Conservation (phyloP, 35 echinoderm and acorn worm genomes). For the Anneissia japonica region DNA sequence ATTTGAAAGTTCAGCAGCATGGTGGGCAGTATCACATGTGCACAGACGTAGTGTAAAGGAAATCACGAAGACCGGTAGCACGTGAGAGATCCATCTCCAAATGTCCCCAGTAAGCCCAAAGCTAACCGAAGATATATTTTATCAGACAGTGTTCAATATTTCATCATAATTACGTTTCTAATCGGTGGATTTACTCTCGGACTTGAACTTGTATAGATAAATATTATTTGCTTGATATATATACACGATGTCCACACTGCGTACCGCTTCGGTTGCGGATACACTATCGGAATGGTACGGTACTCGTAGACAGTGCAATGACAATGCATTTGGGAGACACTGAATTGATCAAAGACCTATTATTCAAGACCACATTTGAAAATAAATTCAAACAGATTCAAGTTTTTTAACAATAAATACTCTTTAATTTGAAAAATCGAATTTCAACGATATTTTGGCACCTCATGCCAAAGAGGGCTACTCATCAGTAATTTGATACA, state of each 20-base stretch:
- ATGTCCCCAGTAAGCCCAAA: too few relatives aligned
- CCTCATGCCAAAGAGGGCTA: too few relatives aligned
- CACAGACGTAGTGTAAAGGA: neutral
- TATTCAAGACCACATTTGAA: too few relatives aligned
- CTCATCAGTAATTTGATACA: too few relatives aligned
- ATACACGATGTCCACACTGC: neutral
- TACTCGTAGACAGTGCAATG: neutral
- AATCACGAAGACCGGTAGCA: too few relatives aligned
- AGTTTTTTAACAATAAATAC: too few relatives aligned
- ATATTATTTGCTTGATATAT: neutral
- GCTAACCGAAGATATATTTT: neutral
- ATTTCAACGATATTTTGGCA: too few relatives aligned
- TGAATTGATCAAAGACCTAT: neutral
- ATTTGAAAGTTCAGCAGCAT: neutral
- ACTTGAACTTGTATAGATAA: neutral
- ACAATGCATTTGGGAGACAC: neutral
- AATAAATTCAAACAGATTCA: too few relatives aligned
- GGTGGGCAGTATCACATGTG: neutral
- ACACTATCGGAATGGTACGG: neutral
- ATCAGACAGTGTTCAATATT: neutral
- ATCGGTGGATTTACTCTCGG: neutral
- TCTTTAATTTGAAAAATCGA: too few relatives aligned
- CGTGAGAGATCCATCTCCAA: too few relatives aligned
- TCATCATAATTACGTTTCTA: neutral
- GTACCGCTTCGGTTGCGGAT: neutral